Base-by-base conservation (phyloP, 2,888 invertebrate species). In the Mythimna albipuncta region DNA sequence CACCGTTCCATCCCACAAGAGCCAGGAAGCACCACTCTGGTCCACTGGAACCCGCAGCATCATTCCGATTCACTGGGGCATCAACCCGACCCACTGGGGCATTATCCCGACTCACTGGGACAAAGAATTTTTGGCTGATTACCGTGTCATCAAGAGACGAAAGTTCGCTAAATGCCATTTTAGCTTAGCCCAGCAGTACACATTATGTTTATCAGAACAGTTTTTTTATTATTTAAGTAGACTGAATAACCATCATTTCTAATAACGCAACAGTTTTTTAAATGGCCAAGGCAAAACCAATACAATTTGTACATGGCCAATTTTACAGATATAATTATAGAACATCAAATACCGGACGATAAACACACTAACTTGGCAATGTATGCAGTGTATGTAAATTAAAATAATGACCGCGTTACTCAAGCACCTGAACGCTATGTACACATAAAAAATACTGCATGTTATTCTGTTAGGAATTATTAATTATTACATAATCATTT, bases 401-500 rank as follows among this genome's bases (percentile, higher is more conserved):
- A 81, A 84, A 80, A 79, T 83, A 86, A 80, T 86, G 73, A 79
- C 72, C 38, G 50, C 21, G 75, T 85, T 87, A 66, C 79, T 50
- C 61, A 81, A 79, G 71, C 65, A 69, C 44, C 62, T 57, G 58
- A 64, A 67, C 55, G 74, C 52, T 70, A 69, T 65, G 80, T 73
- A 66, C 73, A 75, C 64, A 69, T 77, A 62, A 69, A 77, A 77
- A 69, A 35, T 65, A 41, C 73, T 83, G 72, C 64, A 54, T 54
- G 59, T 41, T 47, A 64, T 75, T 65, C 72, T 73, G 76, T 79
- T 79, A 73, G 75, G 72, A 85, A 78, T 81, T 77, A 83, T 79
- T 84, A 87, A 87, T 54, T 83, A 71, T 88, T 88, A 88, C 83
- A 83, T 88, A 89, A 89, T 88, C 81, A 83, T 85, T 81, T 83